These are phyloP conservation scores for Manacus vitellinus DNA, from an alignment of 2,113 vertebrate genomes.

Conservation along the genomic window DNA sequence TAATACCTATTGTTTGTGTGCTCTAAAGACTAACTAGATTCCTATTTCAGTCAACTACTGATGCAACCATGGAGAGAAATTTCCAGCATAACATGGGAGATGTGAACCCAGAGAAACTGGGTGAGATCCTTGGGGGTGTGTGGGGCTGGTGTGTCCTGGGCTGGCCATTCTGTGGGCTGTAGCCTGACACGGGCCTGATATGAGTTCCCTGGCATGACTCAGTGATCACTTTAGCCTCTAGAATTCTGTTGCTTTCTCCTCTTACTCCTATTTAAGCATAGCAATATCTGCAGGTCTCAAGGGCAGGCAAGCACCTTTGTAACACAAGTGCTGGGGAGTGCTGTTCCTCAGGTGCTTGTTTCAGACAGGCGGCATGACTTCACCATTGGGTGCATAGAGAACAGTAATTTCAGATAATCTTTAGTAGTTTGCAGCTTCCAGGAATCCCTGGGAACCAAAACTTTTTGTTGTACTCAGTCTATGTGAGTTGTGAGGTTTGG, in stretches of 20 bases:
- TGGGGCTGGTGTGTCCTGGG: neutral
- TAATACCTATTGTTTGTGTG: neutral
- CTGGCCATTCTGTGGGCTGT: neutral
- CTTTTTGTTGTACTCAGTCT: constrained; percentile 20
- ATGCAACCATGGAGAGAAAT: neutral
- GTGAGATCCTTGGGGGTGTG: rapidly evolving
- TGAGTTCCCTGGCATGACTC: neutral
- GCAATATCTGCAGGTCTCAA: neutral
- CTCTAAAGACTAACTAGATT: neutral
- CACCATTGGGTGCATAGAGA: constrained; percentile 14
- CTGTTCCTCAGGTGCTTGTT: neutral
- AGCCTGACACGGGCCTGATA: neutral
- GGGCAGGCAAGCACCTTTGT: constrained; percentile 5
- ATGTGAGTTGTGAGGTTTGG: constrained; percentile 65
- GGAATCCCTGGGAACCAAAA: neutral
- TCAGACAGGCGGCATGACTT: neutral
- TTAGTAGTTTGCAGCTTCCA: constrained; percentile 57
- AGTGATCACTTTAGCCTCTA: neutral
- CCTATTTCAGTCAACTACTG: neutral
- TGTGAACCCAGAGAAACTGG: neutral
- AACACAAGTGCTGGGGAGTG: constrained; percentile 28
- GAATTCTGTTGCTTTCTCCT: neutral
- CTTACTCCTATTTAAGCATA: neutral
- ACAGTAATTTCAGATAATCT: constrained; percentile 45
- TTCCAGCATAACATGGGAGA: neutral